Evolutionary conservation across 2,888 invertebrate species (phyloP).

Genomic region (Saturnia pavonia): DNA sequence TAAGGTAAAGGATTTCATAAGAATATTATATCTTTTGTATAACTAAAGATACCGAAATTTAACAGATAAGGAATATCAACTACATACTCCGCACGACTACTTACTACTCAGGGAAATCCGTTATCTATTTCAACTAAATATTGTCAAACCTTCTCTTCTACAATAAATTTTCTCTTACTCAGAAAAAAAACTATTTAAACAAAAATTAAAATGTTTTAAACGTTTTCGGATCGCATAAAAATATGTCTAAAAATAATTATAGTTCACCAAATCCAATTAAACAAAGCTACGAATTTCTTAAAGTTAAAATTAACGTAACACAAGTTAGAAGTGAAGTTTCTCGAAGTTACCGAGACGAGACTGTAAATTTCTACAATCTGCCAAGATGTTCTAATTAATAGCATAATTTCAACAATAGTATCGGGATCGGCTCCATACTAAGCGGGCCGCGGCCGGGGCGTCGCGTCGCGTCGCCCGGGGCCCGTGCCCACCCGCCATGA

Average conservation of each 20-base stretch:
- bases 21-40: too few species aligned
- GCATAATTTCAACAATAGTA: constrained; percentile 51
- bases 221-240: neutral
- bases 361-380: constrained; percentile 54
- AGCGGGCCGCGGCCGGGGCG: constrained; percentile 50
- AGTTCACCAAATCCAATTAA: constrained; percentile 20
- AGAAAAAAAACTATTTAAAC: neutral
- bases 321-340: constrained; percentile 42
- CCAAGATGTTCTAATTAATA: constrained; percentile 55
- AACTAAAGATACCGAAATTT: too few species aligned
- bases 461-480: constrained; percentile 68
- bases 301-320: constrained; percentile 40
- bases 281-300: constrained; percentile 32
- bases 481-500: constrained; percentile 80
- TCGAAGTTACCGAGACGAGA: constrained; percentile 37
- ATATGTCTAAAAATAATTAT: constrained; percentile 11
- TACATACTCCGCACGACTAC: too few species aligned
- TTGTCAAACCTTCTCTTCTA: neutral
- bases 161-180: neutral
- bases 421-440: constrained; percentile 58
- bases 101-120: too few species aligned
- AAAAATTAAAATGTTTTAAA: neutral
- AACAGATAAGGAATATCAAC: too few species aligned
- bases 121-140: neutral
- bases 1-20: too few species aligned